Base-by-base conservation (phyloP, 2,797 vertebrate genomes). In the Acanthopagrus latus region DNA sequence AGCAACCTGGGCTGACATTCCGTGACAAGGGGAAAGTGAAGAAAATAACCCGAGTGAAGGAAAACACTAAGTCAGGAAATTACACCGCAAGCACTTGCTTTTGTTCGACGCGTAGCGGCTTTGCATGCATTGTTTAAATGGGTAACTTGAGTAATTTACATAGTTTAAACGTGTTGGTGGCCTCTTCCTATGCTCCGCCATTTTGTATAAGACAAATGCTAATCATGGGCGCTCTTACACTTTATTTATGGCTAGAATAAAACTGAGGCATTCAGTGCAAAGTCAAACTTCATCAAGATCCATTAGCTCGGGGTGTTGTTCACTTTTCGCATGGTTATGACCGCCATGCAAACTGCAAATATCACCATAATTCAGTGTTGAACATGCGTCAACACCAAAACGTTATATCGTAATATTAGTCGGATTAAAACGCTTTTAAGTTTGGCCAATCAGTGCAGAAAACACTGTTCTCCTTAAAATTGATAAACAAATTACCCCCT, bases 161-260 rank as follows among this genome's bases (percentile, higher is more conserved):
- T 93, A 96, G 95, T 96, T 96, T 95, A 90, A 95, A 94, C 93
- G 93, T 96, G 94, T 95, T 95, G 94, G 94, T 95, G 95, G 95
- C 95, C 95, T 96, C 94, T 95, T 94, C 94, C 94, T 91, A 92
- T 92, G 89, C 93, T 95, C 95, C 95, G 95, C 95, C 95, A 96
- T 96, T 96, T 96, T 96, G 95, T 96, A 92, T 91, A 90, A 94
- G 94, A 86, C 94, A 92, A 95, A 95, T 95, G 95, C 95, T 96
- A 96, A 95, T 96, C 94, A 95, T 96, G 95, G 95, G 95, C 95
- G 95, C 95, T 96, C 95, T 93, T 93, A 89, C 94, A 96, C 95
- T 96, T 96, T 96, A 95, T 96, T 95, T 94, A 94, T 95, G 88
- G 87, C 66, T 60, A 77, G 91, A 92, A 94, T 95, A 94, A 95